Percentiles rank a stretch among this genome's conserved stretches.
Conservation (phyloP, 2,113 vertebrate genomes). For the Percopsis transmontana region DNA sequence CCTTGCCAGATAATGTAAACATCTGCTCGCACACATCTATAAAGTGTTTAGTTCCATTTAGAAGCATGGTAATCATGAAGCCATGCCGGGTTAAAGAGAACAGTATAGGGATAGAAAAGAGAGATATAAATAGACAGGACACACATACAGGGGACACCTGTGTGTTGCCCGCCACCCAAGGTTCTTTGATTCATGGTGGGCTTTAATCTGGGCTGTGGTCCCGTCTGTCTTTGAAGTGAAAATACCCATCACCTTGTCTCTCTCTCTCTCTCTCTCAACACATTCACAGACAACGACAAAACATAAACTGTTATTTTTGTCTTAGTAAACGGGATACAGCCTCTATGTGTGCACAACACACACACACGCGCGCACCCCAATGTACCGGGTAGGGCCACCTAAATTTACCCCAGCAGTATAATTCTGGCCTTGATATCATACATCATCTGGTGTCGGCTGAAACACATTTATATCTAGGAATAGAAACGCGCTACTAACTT, state of each 20-base stretch:
- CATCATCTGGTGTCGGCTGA: constrained; percentile 59
- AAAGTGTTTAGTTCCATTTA: background rate
- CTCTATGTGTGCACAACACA: background rate
- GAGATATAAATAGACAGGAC: constrained; percentile 32
- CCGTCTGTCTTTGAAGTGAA: constrained; percentile 77
- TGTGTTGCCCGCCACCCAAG: constrained; percentile 67
- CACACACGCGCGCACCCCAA: no score
- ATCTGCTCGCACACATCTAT: no score
- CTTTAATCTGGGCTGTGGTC: constrained; percentile 79
- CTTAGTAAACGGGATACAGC: constrained; percentile 10
- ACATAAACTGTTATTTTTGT: constrained; percentile 34
- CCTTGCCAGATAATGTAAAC: no score
- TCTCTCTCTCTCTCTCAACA: constrained; percentile 4
- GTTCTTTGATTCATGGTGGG: constrained; percentile 77
- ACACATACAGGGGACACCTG: constrained; percentile 52
- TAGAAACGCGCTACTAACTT: constrained; percentile 56
- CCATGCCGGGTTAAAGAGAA: background rate
- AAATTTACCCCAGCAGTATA: constrained; percentile 61
- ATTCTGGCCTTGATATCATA: constrained; percentile 49
- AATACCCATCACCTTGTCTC: constrained; percentile 34
- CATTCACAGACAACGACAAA: no score
- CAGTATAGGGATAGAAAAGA: constrained; percentile 19
- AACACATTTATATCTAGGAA: constrained; percentile 60
- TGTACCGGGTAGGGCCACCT: constrained; percentile 17
- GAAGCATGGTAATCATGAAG: background rate